phyloP scores from a whole-genome alignment of 2,797 vertebrate genomes.

The Triplophysa bombifrons region DNA sequence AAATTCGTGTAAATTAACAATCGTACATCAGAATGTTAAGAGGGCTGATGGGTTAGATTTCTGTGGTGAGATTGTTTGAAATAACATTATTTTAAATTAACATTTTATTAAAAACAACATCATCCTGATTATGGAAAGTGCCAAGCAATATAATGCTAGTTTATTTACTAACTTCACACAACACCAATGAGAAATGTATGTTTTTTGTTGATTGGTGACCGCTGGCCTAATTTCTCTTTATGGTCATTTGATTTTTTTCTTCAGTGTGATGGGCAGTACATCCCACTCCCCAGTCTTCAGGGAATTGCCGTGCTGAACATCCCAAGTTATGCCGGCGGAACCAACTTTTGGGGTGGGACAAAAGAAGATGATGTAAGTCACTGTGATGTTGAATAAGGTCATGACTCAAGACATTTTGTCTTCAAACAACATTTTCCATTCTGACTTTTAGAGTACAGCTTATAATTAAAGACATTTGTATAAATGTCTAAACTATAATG shows the following conservation, averaged over 20 bases:
- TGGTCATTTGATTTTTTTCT: constrained; percentile 53
- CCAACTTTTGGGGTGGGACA: constrained; percentile 98
- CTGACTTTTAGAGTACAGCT: too few species aligned
- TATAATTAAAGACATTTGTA: neutral
- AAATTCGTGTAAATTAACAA: neutral
- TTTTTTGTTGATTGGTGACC: neutral
- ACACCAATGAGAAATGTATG: neutral
- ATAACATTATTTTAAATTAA: too few species aligned
- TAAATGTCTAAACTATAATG: too few species aligned
- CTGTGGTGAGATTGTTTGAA: too few species aligned
- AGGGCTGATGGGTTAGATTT: too few species aligned
- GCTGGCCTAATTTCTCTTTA: constrained; percentile 13
- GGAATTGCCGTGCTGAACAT: constrained; percentile 97
- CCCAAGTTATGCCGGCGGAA: constrained; percentile 96
- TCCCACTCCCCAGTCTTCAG: constrained; percentile 96
- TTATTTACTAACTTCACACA: neutral
- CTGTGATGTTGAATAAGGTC: constrained; percentile 18
- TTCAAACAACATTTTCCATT: neutral
- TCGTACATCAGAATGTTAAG: neutral
- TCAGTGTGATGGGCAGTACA: constrained; percentile 97
- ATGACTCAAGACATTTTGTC: neutral
- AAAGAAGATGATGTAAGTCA: constrained; percentile 96
- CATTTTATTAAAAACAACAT: too few species aligned
- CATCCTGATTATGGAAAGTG: too few species aligned
- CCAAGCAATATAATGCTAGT: too few species aligned